Evolutionary conservation across 2,113 vertebrate species (phyloP), one percentile per base, ranked within the genome.

Genomic region (Piaya cayana): DNA sequence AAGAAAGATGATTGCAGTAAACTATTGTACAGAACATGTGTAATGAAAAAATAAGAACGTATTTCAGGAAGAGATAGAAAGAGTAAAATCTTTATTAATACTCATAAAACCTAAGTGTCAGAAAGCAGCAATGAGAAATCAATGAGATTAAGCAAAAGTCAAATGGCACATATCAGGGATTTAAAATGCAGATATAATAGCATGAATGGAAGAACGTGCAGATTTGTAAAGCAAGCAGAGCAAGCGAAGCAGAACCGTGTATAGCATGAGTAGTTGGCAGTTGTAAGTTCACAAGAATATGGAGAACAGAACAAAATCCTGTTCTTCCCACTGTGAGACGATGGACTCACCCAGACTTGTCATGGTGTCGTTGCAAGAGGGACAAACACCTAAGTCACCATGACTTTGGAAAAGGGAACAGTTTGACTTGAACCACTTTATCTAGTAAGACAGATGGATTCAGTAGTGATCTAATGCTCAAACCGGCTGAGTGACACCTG

Each of bases 61-160:
- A 92, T 90, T 92, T 95, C 90, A 96, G 63, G 62, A 93, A 90
- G 47, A 96, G 67, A 67, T 50, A 82, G 78, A 94, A 96, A 72
- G 45, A 64, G 30, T 92, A 93, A 95, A 88, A 93, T 79, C 90
- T 95, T 86, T 95, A 95, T 96, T 96, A 97, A 93, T 91, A 68
- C 64, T 93, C 64, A 91, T 94, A 95, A 97, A 96, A 95, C 69
- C 45, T 76, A 86, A 77, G 80, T 92, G 71, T 74, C 86, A 93
- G 59, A 90, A 90, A 67, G 74, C 37, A 82, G 72, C 27, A 59
- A 23, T 23, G 9, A 84, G 82, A 88, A 95, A 88, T 93, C 80
- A 91, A 53, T 80, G 59, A 92, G 71, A 97, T 95, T 96, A 96
- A 92, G 75, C 27, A 93, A 86, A 96, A 93, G 87, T 92, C 78